Base-by-base conservation (phyloP, 2,888 invertebrate species). In the Rhimphoctona megacephalus region DNA sequence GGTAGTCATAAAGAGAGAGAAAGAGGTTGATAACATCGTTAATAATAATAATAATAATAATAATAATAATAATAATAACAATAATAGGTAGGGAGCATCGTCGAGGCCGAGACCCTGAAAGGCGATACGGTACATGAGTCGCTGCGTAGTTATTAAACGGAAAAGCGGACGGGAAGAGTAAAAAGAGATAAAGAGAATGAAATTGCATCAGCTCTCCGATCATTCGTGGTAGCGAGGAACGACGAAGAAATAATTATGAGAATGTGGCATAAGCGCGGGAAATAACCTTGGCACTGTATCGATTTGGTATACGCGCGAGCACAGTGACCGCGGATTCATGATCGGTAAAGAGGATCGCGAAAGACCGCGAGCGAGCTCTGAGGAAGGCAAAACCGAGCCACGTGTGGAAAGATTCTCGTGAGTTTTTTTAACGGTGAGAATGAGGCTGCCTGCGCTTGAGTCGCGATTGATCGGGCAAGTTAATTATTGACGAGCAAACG, bases 111-210 rank as follows among this genome's bases (percentile, higher is more conserved):
- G 80, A 61, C 70, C 57, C 80, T 70, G 80, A 80, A 80, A 72
- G 80, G 46, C 70, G 70, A 80, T 70, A 61, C 80, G 79, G 57
- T 57, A 78, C 73, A 70, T 57, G 36, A 64, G 49, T 52, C 33
- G 67, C 70, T 80, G 72, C 85, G 85, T 61, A 80, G 61, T 72
- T 80, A 72, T 80, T 64, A 54, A 85, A 79, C 19, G 76, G 69
- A 74, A 86, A 81, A 76, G 6, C 39, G 80, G 87, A 72, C 83
- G 81, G 81, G 64, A 77, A 81, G 74, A 79, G 82, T 52, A 43
- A 76, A 78, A 78, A 86, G 82, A 81, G 69, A 54, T 25, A 76
- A 30, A 66, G 36, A 36, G 43, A 77, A 30, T 66, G 19, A 69
- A 57, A 70, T 79, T 79, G 79, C 79, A 79, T 79, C 81, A 74